Evolutionary conservation across 2,888 invertebrate species (phyloP).

Genomic region (Lamproptera curius): DNA sequence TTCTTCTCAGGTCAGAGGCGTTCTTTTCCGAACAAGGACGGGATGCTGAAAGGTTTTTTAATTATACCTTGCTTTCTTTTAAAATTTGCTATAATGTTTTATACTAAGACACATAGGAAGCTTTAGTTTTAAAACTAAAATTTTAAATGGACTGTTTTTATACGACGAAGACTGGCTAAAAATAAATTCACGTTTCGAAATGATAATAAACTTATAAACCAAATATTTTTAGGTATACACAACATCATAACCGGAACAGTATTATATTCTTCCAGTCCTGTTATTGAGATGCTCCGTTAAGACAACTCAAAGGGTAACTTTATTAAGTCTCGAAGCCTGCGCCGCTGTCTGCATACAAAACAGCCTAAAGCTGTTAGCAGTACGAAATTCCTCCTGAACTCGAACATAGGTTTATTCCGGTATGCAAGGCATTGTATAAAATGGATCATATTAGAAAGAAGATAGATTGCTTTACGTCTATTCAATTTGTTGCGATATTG

Average conservation of each 20-base stretch:
- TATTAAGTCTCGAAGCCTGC: not conserved
- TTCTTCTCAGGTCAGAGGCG: too few relatives aligned
- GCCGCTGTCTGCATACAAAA: conserved; percentile 6
- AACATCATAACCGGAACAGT: not conserved
- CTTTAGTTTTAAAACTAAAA: too few relatives aligned
- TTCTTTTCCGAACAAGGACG: too few relatives aligned
- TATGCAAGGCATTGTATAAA: not conserved
- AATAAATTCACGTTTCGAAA: too few relatives aligned
- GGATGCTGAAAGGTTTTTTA: too few relatives aligned
- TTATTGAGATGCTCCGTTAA: not conserved
- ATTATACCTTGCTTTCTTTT: too few relatives aligned
- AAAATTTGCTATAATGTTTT: too few relatives aligned
- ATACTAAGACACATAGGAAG: too few relatives aligned
- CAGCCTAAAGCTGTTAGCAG: conserved; percentile 2
- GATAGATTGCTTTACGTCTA: not conserved
- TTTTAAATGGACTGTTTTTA: too few relatives aligned
- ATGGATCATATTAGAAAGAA: not conserved
- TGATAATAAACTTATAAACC: too few relatives aligned
- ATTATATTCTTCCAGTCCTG: too few relatives aligned
- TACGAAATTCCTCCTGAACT: not conserved
- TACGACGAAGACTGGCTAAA: too few relatives aligned
- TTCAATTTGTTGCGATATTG: not conserved
- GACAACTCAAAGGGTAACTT: not conserved
- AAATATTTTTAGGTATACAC: not conserved
- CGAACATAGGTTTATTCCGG: conserved; percentile 1